A percentile compares a stretch with the other conserved stretches of the same genome.
phyloP scores from a whole-genome alignment of 2,113 vertebrate species.

The Oncorhynchus kisutch region DNA sequence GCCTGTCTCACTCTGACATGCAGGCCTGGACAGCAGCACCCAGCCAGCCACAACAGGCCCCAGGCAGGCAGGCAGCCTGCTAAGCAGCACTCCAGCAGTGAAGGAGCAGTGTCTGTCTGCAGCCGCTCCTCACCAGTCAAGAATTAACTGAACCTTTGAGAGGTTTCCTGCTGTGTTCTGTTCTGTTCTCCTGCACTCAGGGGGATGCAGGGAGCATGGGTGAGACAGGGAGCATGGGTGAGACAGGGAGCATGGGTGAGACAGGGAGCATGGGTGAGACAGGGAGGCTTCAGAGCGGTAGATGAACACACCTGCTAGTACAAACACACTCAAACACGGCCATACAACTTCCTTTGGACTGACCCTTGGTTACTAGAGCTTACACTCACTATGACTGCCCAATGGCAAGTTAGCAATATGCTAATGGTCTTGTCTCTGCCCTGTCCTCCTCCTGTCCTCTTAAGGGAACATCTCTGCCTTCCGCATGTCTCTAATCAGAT shows the following conservation, averaged over 20 bases:
- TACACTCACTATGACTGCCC: background rate
- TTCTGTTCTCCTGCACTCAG: conserved; percentile 15
- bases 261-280: conserved; percentile 6
- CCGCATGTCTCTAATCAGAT: background rate
- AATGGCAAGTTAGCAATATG: background rate
- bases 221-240: background rate
- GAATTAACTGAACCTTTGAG: conserved; percentile 2
- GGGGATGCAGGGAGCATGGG: conserved; percentile 12
- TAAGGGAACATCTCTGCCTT: background rate
- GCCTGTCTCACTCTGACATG: conserved; percentile 71
- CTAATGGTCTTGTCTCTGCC: background rate
- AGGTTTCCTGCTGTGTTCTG: conserved; percentile 29
- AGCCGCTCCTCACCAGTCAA: conserved; percentile 12
- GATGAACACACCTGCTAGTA: background rate
- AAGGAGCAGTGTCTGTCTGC: conserved; percentile 36
- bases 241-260: background rate
- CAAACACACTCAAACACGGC: too few species aligned
- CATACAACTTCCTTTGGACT: too few species aligned
- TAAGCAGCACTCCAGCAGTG: conserved; percentile 43
- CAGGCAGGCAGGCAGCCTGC: conserved; percentile 47
- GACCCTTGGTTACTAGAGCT: background rate
- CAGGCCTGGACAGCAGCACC: conserved; percentile 60
- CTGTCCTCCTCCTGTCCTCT: background rate
- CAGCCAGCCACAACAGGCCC: conserved; percentile 70
- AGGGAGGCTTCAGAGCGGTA: background rate